A percentile compares a stretch with the other conserved stretches of the same genome.
phyloP scores from a whole-genome alignment of 53 echinoderm and acorn worm genomes.

The Mesocentrotus franciscanus region DNA sequence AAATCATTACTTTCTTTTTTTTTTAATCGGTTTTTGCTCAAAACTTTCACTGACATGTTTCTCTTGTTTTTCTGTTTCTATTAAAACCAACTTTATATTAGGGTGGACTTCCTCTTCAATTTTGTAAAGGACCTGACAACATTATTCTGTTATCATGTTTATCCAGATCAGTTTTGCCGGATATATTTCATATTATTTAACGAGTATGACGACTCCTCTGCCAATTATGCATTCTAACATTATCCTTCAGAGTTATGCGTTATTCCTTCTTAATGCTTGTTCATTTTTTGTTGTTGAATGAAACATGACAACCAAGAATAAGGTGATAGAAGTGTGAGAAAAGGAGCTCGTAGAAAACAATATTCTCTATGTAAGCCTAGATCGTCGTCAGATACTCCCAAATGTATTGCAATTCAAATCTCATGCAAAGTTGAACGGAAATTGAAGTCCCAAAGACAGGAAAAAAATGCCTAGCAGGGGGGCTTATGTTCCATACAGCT shows the following conservation, averaged over 20 bases:
- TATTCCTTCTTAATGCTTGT: too few species aligned
- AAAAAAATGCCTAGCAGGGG: not conserved
- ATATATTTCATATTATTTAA: not conserved
- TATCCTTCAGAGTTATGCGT: not conserved
- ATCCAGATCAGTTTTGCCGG: not conserved
- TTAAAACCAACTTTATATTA: too few species aligned
- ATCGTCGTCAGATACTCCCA: not conserved
- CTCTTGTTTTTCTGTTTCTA: too few species aligned
- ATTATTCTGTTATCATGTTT: too few species aligned
- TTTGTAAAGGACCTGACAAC: too few species aligned
- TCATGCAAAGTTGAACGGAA: constrained; percentile 27
- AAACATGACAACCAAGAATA: not conserved
- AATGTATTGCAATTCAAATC: constrained; percentile 18
- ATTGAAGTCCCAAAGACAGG: not conserved
- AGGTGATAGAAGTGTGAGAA: not conserved
- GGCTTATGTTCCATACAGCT: constrained; percentile 8
- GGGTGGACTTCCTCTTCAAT: too few species aligned
- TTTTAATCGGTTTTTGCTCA: too few species aligned
- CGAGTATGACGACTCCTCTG: not conserved
- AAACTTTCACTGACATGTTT: not conserved
- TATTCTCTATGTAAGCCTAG: not conserved
- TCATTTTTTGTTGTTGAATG: not conserved
- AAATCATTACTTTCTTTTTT: too few species aligned
- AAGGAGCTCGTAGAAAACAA: not conserved
- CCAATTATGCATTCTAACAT: not conserved